Percentiles rank a stretch among this genome's conserved stretches.
These are phyloP conservation scores for Pempheris klunzingeri DNA, from an alignment of 2,797 vertebrate genomes.

Conservation along the genomic window DNA sequence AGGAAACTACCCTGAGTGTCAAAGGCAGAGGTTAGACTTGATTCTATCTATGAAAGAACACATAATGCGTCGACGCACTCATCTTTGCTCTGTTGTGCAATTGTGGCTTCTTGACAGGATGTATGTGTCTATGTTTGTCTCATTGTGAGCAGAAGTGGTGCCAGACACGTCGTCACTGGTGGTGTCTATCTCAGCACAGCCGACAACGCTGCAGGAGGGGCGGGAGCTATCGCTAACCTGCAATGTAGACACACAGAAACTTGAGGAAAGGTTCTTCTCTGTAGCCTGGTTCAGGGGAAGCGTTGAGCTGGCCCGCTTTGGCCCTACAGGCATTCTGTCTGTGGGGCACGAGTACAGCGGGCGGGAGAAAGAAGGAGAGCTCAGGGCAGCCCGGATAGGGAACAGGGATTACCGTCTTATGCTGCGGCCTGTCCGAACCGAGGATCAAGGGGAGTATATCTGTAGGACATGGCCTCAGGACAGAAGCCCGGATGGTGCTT, in stretches of 20 bases:
- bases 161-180: conserved; percentile 70
- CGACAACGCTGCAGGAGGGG: conserved; percentile 76
- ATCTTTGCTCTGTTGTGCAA: not conserved
- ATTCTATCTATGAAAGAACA: not conserved
- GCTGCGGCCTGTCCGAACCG: conserved; percentile 74
- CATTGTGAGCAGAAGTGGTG: conserved; percentile 49
- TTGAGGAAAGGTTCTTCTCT: conserved; percentile 75
- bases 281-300: conserved; percentile 82
- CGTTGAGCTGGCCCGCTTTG: conserved; percentile 77
- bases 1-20: conserved; percentile 64
- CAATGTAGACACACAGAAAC: conserved; percentile 61
- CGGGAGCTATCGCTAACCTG: conserved; percentile 84
- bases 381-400: conserved; percentile 79
- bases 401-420: conserved; percentile 81
- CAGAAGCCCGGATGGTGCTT: conserved; percentile 56
- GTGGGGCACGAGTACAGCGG: conserved; percentile 69
- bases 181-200: conserved; percentile 67
- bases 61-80: not conserved
- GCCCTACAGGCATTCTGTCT: conserved; percentile 81
- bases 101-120: conserved; percentile 36
- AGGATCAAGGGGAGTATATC: conserved; percentile 86
- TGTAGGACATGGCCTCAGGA: conserved; percentile 84
- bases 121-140: conserved; percentile 18
- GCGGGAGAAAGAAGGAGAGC: conserved; percentile 76
- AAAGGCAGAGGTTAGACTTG: conserved; percentile 83